These are phyloP conservation scores for Neodon shergylaensis DNA, from an alignment of 2,113 vertebrate species.

Conservation along the genomic window DNA sequence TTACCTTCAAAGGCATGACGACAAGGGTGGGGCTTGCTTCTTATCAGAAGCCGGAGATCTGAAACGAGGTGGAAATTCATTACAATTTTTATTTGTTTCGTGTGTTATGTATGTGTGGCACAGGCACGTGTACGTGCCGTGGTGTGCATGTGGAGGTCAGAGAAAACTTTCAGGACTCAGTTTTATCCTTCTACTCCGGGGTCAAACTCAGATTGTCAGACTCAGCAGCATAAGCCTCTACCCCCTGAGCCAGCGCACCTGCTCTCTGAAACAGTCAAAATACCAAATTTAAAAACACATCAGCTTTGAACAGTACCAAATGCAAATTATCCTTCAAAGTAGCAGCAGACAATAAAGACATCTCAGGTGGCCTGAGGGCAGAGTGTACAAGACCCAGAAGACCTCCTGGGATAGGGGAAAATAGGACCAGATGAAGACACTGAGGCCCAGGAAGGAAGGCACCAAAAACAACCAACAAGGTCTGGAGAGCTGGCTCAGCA, in stretches of 20 bases:
- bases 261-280: background rate
- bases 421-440: background rate
- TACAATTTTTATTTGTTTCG: background rate
- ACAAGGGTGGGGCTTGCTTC: background rate
- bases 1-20: background rate
- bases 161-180: background rate
- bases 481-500: too few relatives aligned
- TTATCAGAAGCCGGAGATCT: background rate
- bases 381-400: background rate
- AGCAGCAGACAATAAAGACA: background rate
- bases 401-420: background rate
- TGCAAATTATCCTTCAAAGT: background rate
- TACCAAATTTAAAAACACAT: background rate
- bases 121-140: background rate
- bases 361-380: background rate
- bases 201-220: background rate
- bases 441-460: background rate
- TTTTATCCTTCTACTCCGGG: background rate
- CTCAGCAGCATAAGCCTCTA: too few relatives aligned
- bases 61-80: background rate
- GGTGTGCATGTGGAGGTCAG: background rate
- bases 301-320: background rate
- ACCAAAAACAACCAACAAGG: background rate
- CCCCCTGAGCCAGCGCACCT: background rate
- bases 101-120: background rate